Conservation (phyloP, 2,113 vertebrate species). For the Rhea americana region DNA sequence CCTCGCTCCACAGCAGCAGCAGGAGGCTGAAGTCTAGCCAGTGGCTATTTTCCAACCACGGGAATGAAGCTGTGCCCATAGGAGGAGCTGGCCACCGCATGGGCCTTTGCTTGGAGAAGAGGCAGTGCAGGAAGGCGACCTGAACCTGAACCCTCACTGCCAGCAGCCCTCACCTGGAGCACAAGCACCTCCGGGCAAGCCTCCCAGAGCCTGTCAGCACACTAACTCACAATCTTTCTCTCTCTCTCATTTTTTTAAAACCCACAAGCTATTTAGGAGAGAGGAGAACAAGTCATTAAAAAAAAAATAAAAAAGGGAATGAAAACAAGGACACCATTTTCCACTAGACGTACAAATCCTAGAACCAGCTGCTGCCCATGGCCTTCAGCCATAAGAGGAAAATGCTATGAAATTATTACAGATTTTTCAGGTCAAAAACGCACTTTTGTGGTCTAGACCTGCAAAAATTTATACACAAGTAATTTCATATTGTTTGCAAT, state of each 20-base stretch:
- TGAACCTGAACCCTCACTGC: fast-evolving
- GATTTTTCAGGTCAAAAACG: not conserved
- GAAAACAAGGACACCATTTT: not conserved
- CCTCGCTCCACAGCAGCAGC: fast-evolving
- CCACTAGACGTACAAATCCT: not conserved
- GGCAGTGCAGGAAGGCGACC: fast-evolving
- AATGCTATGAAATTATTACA: not conserved
- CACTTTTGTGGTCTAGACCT: not conserved
- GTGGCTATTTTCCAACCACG: fast-evolving
- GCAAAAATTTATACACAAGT: not conserved
- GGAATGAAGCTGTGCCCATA: not conserved
- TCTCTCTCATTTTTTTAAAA: not conserved
- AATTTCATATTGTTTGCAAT: not conserved
- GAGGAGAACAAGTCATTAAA: not conserved
- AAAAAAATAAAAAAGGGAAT: not conserved
- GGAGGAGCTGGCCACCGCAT: not conserved
- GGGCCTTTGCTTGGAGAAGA: not conserved
- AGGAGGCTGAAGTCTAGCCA: not conserved
- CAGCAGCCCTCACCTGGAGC: fast-evolving
- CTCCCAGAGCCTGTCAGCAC: not conserved
- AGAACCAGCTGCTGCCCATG: not conserved
- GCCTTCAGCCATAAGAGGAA: not conserved
- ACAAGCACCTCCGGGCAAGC: not conserved
- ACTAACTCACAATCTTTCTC: not conserved
- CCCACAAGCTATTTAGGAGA: not conserved